These are phyloP conservation scores for Takifugu flavidus DNA, from an alignment of 2,113 vertebrate species.

Conservation along the genomic window DNA sequence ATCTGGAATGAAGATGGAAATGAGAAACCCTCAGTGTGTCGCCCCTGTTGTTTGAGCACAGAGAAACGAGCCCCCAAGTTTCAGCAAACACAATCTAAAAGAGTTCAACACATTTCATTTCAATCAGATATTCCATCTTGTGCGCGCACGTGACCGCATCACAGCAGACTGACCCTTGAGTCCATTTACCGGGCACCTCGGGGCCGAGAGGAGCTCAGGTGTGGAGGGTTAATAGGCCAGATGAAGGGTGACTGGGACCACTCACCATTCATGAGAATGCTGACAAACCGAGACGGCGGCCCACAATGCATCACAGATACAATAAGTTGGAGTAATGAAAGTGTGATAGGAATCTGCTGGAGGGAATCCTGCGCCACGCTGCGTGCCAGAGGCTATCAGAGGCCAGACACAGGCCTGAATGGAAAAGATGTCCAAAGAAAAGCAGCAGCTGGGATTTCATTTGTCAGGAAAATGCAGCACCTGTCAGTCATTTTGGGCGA, in stretches of 20 bases:
- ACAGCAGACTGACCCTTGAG: conserved; percentile 52
- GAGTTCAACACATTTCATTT: conserved; percentile 43
- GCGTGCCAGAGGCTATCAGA: conserved; percentile 30
- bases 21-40: neutral
- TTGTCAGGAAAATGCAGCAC: conserved; percentile 13
- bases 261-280: conserved; percentile 44
- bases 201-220: conserved; percentile 59
- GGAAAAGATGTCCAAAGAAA: conserved; percentile 7
- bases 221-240: conserved; percentile 42
- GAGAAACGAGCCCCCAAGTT: neutral
- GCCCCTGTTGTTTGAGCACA: neutral
- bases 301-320: conserved; percentile 59
- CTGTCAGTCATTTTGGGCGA: neutral
- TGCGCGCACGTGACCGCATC: conserved; percentile 20
- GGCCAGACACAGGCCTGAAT: conserved; percentile 16
- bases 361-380: conserved; percentile 52
- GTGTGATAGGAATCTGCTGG: conserved; percentile 69
- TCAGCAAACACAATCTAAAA: conserved; percentile 14
- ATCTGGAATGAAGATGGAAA: conserved; percentile 23
- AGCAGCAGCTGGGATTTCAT: conserved; percentile 15
- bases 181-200: conserved; percentile 52
- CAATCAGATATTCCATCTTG: conserved; percentile 46
- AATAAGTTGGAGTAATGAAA: conserved; percentile 72
- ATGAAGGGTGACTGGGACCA: conserved; percentile 59
- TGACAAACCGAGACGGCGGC: conserved; percentile 34